Percentiles rank a stretch among this genome's conserved stretches.
phyloP scores from a whole-genome alignment of 2,113 vertebrate genomes.

The Clarias batrachus region DNA sequence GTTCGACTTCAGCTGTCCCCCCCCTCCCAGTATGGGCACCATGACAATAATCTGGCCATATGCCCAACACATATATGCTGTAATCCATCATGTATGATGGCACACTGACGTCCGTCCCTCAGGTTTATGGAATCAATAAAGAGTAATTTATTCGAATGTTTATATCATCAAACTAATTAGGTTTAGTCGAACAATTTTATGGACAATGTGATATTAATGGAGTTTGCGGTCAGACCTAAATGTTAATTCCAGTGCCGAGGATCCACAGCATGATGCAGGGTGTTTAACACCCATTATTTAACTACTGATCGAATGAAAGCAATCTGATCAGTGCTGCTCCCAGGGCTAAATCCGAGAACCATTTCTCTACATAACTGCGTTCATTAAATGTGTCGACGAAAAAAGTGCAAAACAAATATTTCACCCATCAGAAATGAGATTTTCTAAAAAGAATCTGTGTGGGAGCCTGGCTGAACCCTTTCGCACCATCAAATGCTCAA shows the following conservation, averaged over 20 bases:
- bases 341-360: not conserved
- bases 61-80: not conserved
- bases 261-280: not conserved
- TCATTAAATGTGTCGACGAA: not conserved
- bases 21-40: not conserved
- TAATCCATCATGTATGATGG: constrained; percentile 19
- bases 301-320: not conserved
- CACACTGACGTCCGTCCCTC: not conserved
- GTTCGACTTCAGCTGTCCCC: not conserved
- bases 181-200: not conserved
- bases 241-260: not conserved
- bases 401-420: not conserved
- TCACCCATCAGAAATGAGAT: not conserved
- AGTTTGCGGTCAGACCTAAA: not conserved
- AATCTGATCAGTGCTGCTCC: not conserved
- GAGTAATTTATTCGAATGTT: not conserved
- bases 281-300: not conserved
- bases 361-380: not conserved
- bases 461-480: not conserved
- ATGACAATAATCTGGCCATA: not conserved
- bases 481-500: not conserved
- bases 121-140: not conserved
- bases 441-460: not conserved
- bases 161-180: not conserved
- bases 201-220: not conserved